Base-by-base conservation (phyloP, 35 echinoderm and acorn worm species). In the Ptychodera flava region DNA sequence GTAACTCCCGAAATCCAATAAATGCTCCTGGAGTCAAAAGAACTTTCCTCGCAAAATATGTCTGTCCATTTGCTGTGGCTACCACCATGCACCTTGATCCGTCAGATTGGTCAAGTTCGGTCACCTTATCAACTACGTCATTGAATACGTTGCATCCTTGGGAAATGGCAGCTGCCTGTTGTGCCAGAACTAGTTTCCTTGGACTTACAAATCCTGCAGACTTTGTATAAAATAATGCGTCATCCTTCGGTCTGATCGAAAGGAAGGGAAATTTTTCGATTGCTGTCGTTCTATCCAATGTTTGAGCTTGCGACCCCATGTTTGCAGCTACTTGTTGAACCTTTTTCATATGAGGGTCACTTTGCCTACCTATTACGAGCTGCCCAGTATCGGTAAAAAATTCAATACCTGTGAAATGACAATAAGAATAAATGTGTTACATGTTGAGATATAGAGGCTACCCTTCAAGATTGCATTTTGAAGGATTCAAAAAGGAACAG, bases 21-120 rank as follows among this genome's bases (percentile, higher is more conserved):
- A 97, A 97, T n/a, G 85, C 89, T 12, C 95, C 95, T 29, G 92
- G 88, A 52, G 88, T 88, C 0, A 97, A 86, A 15, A 97, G 86
- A 34, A 97, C 84, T 64, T 82, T 87, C n/a, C 36, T 87, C 16
- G 91, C 86, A 29, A 34, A 53, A 22, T 93, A 85, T 15, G 36
- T 2, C 28, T 36, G 36, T 36, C 91, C 85, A 16, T 36, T 82
- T 15, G 88, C 31, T 27, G 85, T 88, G 27, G 86, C 88, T 29
- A 80, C 28, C 2, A 36, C n/a, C 35, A 83, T 36, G 1, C 34
- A 14, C n/a, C 1, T 83, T 33, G 33, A 16, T 27, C 28, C 34
- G 0, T 35, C 32, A 22, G n/a, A n/a, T n/a, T 83, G 82, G 37
- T 36, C 37, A 83, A 16, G 1, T 37, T 83, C 82, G 1, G 37